These are phyloP conservation scores for Hydropotes inermis DNA, from an alignment of 2,113 vertebrate species.

Conservation along the genomic window DNA sequence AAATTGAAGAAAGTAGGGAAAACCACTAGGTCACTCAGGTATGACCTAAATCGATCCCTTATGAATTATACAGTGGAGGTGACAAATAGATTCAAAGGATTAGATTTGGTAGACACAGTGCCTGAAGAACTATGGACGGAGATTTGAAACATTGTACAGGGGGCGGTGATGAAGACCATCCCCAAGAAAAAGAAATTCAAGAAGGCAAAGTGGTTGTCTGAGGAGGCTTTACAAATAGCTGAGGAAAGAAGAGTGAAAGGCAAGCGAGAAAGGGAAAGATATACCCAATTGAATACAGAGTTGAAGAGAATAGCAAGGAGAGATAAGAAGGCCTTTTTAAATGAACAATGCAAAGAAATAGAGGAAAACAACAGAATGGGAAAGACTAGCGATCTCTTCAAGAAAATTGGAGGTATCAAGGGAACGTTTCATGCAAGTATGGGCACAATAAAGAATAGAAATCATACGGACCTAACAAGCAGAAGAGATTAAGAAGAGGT, in stretches of 20 bases:
- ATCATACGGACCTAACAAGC: background rate
- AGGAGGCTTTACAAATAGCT: background rate
- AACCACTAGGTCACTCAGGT: background rate
- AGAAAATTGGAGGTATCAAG: background rate
- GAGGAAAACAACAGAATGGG: background rate
- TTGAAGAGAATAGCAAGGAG: background rate
- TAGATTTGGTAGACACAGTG: background rate
- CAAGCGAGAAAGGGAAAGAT: background rate
- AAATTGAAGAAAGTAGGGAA: background rate
- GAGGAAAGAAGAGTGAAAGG: background rate
- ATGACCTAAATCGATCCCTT: background rate
- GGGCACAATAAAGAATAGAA: background rate
- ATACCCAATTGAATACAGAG: background rate
- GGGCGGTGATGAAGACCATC: background rate
- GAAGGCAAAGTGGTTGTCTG: background rate
- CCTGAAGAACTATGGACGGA: background rate
- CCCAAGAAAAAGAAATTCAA: background rate
- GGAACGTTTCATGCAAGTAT: background rate
- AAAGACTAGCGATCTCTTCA: background rate
- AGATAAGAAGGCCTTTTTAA: background rate
- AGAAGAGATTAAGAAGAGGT: background rate
- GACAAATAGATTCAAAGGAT: background rate
- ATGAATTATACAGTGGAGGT: background rate
- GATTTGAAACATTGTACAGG: background rate
- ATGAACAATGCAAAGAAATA: background rate